Base-by-base conservation (phyloP, 1,140 invertebrate genomes). In the Nylanderia fulva region DNA sequence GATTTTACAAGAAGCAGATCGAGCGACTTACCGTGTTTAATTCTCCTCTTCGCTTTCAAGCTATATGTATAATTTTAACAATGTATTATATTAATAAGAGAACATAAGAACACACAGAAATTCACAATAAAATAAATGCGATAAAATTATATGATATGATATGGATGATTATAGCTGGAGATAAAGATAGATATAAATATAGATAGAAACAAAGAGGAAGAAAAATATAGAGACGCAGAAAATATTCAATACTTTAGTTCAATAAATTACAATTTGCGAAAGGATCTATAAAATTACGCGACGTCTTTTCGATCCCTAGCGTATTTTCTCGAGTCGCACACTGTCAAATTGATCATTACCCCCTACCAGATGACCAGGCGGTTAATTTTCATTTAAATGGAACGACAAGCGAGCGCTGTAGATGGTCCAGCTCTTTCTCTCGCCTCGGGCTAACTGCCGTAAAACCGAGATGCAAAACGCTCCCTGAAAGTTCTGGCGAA, bases 371-470 rank as follows among this genome's bases (percentile, higher is more conserved):
- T 36, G 58, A 27, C 7, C 36, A 87, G 82, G 80, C 72, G 88
- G 85, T 84, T 93, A 94, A 93, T 93, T 94, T 93, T 93, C 92
- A 93, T 93, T 94, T 93, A 93, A 93, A 94, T 93, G 91, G 87
- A 93, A 91, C 86, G 75, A 86, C 86, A 84, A 86, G 84, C 64
- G 79, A 85, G 83, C 63, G 42, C 79, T 68, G 77, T 85, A 72
- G 82, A 64, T 76, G 60, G 86, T 86, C 58, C 58, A 64, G 61
- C 85, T 68, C 77, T 71, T 48, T 56, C 29, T 76, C 76, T 75
- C 52, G 79, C 71, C 66, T 24, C 45, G 80, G 56, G 85, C 76
- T 63, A 79, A 24, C 45, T 52, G n/a, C 36, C 79, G 74, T 52
- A 66, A 79, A 91, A 82, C 64, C 77, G 69, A 82, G 64, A 82